phyloP scores from a whole-genome alignment of 1,140 invertebrate species.

The Apocrypta bakeri region DNA sequence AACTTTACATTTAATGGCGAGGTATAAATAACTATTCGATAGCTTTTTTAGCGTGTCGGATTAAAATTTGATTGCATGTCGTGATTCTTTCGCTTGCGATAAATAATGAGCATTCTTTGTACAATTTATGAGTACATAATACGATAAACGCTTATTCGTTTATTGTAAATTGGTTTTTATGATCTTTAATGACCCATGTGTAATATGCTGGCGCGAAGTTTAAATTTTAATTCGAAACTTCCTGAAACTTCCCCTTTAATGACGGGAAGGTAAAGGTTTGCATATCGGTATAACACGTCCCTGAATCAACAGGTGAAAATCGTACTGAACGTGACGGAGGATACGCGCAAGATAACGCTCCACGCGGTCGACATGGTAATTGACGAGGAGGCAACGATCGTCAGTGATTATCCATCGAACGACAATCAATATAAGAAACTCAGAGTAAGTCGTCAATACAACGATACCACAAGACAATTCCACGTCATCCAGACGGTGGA shows the following conservation, averaged over 20 bases:
- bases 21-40: conserved; percentile 65
- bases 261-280: too few relatives aligned
- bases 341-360: conserved; percentile 84
- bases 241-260: too few relatives aligned
- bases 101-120: too few relatives aligned
- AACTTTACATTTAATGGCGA: conserved; percentile 87
- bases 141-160: too few relatives aligned
- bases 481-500: conserved; percentile 80
- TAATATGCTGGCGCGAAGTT: too few relatives aligned
- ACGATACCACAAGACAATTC: conserved; percentile 83
- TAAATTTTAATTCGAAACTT: not conserved
- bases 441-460: conserved; percentile 69
- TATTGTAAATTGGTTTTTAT: too few relatives aligned
- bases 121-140: too few relatives aligned
- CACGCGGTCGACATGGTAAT: conserved; percentile 83
- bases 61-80: too few relatives aligned
- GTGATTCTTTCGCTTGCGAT: too few relatives aligned
- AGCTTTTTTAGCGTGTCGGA: not conserved
- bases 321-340: conserved; percentile 78
- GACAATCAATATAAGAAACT: conserved; percentile 63
- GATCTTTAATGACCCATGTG: too few relatives aligned
- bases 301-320: conserved; percentile 71
- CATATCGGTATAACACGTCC: not conserved
- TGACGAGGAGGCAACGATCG: conserved; percentile 73
- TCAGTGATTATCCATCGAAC: conserved; percentile 62